Conservation (phyloP, 2,888 invertebrate genomes). For the Oxycera nigricornis region DNA sequence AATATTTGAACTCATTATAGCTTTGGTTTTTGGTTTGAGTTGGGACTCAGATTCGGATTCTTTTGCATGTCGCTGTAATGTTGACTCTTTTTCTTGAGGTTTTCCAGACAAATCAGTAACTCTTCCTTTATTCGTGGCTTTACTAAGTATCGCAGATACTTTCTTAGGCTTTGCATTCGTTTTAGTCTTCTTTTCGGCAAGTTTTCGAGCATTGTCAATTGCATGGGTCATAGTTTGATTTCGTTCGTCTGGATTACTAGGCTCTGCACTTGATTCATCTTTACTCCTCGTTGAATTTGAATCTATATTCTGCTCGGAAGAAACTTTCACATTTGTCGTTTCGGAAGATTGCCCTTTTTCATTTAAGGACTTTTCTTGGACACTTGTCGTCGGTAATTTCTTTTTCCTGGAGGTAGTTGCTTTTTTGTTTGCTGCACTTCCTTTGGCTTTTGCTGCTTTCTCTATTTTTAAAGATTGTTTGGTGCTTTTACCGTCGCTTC, state of each 20-base stretch:
- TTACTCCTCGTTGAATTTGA: too few relatives aligned
- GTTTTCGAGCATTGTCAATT: neutral
- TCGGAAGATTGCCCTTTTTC: too few relatives aligned
- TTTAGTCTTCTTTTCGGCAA: neutral
- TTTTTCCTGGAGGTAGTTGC: neutral
- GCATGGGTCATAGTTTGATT: too few relatives aligned
- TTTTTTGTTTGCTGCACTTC: neutral
- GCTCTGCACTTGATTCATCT: too few relatives aligned
- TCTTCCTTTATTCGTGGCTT: conserved; percentile 45
- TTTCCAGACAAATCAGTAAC: too few relatives aligned
- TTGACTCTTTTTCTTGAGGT: neutral
- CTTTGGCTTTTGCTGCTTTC: neutral
- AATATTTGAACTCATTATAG: neutral
- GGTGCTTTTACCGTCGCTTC: neutral
- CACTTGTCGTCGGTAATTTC: neutral
- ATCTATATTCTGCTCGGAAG: too few relatives aligned
- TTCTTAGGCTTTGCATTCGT: neutral
- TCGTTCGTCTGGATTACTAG: too few relatives aligned
- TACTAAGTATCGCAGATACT: conserved; percentile 50
- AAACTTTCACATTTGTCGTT: too few relatives aligned
- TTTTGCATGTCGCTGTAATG: neutral
- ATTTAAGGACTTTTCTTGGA: too few relatives aligned
- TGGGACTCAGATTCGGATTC: too few relatives aligned
- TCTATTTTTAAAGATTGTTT: neutral
- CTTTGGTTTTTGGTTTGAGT: neutral